Evolutionary conservation across 2,888 invertebrate species (phyloP).

Genomic region (Nomada hirtipes): DNA sequence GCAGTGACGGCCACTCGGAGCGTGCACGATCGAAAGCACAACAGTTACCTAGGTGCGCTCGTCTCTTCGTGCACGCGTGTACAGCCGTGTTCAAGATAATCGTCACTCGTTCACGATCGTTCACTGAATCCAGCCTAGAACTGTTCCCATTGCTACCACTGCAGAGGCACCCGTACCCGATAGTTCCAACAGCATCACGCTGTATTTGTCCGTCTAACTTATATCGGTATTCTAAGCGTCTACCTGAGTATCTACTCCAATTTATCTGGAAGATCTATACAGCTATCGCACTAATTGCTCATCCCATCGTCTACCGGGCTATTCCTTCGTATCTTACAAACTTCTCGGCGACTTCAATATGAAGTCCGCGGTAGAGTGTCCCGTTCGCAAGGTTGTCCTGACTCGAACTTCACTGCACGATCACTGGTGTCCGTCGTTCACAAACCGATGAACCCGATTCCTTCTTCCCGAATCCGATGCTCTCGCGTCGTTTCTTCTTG

Average conservation of each 20-base stretch:
- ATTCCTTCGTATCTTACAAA: neutral
- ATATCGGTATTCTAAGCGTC: conserved; percentile 32
- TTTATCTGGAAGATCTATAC: conserved; percentile 35
- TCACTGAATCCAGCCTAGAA: conserved; percentile 16
- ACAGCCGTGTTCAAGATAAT: conserved; percentile 2
- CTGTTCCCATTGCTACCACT: neutral
- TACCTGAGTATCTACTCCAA: conserved; percentile 34
- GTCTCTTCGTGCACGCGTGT: neutral
- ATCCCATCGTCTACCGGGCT: conserved; percentile 18
- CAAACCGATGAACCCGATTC: neutral
- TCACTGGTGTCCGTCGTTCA: conserved; percentile 13
- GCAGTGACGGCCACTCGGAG: neutral
- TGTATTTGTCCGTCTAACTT: conserved; percentile 17
- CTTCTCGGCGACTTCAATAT: conserved; percentile 20
- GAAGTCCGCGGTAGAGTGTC: conserved; percentile 19
- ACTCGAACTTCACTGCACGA: conserved; percentile 19
- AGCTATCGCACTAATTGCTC: conserved; percentile 7
- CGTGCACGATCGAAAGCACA: conserved; percentile 5
- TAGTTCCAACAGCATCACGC: neutral
- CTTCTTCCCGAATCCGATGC: neutral
- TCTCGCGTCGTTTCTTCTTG: neutral
- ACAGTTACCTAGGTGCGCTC: conserved; percentile 14
- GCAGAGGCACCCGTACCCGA: neutral
- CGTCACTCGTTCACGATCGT: conserved; percentile 35
- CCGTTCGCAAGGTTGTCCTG: neutral